A percentile compares a stretch with the other conserved stretches of the same genome.
Conservation (phyloP, 30 jellyfish, hydroid and myxozoan genomes). For the Morbakka virulenta region DNA sequence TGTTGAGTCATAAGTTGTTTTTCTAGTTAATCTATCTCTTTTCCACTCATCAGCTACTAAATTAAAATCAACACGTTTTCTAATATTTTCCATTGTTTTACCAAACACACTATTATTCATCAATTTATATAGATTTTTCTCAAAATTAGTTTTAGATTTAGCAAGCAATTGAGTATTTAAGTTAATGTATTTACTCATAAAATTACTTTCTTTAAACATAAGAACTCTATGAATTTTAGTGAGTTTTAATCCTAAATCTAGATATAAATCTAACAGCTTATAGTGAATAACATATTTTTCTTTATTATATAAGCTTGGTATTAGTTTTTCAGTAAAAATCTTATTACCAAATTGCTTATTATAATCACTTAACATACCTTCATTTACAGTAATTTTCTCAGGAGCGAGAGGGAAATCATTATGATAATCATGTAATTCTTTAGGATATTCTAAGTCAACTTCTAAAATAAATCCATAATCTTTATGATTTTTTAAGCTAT, state of each 20-base stretch:
- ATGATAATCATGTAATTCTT: no score
- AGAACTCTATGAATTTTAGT: slow-evolving; percentile 48
- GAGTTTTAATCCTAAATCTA: slow-evolving; percentile 16
- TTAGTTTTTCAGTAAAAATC: no score
- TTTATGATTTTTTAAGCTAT: background rate
- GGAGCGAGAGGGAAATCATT: no score
- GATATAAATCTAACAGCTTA: slow-evolving; percentile 25
- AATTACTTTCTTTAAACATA: slow-evolving; percentile 30
- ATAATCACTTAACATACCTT: slow-evolving; percentile 23
- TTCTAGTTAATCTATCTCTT: background rate
- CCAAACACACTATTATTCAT: slow-evolving; percentile 60
- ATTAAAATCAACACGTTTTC: slow-evolving; percentile 47
- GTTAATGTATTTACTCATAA: slow-evolving; percentile 42
- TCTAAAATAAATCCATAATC: slow-evolving; percentile 46
- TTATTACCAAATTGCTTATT: background rate
- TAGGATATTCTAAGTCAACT: no score
- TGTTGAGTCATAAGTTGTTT: slow-evolving; percentile 28
- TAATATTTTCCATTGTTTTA: no score
- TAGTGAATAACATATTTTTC: slow-evolving; percentile 45
- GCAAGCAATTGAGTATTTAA: slow-evolving; percentile 36
- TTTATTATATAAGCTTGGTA: slow-evolving; percentile 50
- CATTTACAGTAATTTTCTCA: slow-evolving; percentile 21
- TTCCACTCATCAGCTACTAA: slow-evolving; percentile 6
- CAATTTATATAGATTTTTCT: slow-evolving; percentile 49
- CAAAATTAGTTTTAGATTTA: slow-evolving; percentile 40